Evolutionary conservation across 1,140 invertebrate genomes (phyloP).

Genomic region (Drosophila parabipectinata): DNA sequence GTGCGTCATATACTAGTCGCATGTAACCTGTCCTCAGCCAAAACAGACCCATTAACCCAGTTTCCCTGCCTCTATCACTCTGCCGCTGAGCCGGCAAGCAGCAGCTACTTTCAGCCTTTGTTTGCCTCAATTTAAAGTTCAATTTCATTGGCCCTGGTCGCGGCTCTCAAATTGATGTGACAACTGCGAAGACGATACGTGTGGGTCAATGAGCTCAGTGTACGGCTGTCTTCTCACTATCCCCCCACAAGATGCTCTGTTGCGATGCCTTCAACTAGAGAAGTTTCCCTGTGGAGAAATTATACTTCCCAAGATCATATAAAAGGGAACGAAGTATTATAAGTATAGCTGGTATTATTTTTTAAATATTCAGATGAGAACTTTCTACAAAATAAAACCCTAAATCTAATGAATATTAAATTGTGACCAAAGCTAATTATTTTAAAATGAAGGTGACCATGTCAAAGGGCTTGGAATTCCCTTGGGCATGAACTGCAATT

Average conservation of each 20-base stretch:
- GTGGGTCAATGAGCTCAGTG: constrained; percentile 76
- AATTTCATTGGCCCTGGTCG: constrained; percentile 81
- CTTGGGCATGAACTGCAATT: background rate
- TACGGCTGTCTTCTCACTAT: constrained; percentile 17
- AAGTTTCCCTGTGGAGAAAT: too few relatives aligned
- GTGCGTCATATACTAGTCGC: constrained; percentile 1
- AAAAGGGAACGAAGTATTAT: too few relatives aligned
- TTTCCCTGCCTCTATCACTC: constrained; percentile 47
- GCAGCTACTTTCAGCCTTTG: constrained; percentile 48
- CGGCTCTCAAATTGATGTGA: constrained; percentile 72
- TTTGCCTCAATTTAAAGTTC: constrained; percentile 82
- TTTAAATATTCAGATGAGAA: too few relatives aligned
- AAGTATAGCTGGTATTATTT: too few relatives aligned
- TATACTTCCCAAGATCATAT: too few relatives aligned
- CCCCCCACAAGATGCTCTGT: background rate
- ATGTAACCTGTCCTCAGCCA: constrained; percentile 69
- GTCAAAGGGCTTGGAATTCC: constrained; percentile 11
- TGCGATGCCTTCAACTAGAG: background rate
- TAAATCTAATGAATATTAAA: background rate
- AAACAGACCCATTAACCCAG: constrained; percentile 80
- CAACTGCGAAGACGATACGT: constrained; percentile 65
- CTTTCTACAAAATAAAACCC: too few relatives aligned
- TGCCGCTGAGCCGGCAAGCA: constrained; percentile 8
- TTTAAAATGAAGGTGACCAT: constrained; percentile 16
- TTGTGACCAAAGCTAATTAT: background rate